phyloP scores from a whole-genome alignment of 2,888 invertebrate species.

The Rugalucina vietnamica region DNA sequence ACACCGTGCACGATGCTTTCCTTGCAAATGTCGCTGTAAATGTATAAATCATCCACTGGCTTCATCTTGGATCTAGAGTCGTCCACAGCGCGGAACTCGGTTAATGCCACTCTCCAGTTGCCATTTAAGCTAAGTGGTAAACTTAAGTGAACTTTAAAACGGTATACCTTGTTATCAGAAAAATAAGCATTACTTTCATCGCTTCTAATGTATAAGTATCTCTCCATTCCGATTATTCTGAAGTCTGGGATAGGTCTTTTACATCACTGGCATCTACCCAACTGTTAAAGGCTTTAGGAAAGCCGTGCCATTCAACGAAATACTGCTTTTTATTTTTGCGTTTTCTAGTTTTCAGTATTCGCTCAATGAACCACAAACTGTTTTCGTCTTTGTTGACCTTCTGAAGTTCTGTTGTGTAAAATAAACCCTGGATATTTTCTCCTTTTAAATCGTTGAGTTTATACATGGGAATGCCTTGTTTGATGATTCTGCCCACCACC shows the following conservation, averaged over 20 bases:
- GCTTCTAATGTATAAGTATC: slow-evolving; percentile 16
- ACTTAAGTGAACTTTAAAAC: slow-evolving; percentile 50
- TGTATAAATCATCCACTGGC: slow-evolving; percentile 22
- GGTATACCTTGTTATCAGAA: slow-evolving; percentile 30
- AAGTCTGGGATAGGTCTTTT: no score
- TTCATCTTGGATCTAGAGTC: slow-evolving; percentile 20
- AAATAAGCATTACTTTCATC: slow-evolving; percentile 41
- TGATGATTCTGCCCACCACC: slow-evolving; percentile 37
- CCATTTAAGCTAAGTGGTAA: slow-evolving; percentile 41
- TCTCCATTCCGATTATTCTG: slow-evolving; percentile 28
- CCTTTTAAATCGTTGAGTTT: slow-evolving; percentile 41
- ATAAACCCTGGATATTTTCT: slow-evolving; percentile 25
- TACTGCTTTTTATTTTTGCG: slow-evolving; percentile 38
- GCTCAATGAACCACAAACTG: slow-evolving; percentile 51
- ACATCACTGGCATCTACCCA: slow-evolving; percentile 43
- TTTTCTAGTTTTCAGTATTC: slow-evolving; percentile 42
- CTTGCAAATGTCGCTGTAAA: slow-evolving; percentile 43
- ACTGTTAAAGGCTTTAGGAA: slow-evolving; percentile 32
- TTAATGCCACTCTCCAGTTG: slow-evolving; percentile 50
- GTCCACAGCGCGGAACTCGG: slow-evolving; percentile 31
- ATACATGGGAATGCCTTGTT: slow-evolving; percentile 46
- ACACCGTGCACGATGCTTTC: slow-evolving; percentile 45
- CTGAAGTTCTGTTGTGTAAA: slow-evolving; percentile 41
- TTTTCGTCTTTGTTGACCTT: slow-evolving; percentile 38
- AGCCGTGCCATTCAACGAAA: slow-evolving; percentile 40